Evolutionary conservation across 2,888 invertebrate species (phyloP), one percentile per base, ranked within the genome.

Genomic region (Noctua fimbriata): DNA sequence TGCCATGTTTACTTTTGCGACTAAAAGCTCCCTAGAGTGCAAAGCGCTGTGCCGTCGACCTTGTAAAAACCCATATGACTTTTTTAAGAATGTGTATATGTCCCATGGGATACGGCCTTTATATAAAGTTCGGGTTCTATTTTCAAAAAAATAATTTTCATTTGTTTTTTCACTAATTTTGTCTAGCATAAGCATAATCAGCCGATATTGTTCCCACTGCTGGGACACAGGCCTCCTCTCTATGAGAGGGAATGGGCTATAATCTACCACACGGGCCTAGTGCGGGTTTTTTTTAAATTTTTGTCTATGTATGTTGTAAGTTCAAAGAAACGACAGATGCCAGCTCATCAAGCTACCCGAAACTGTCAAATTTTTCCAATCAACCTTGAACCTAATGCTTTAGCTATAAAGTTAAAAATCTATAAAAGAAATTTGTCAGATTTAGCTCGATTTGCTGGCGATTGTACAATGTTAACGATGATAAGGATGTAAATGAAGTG

Each of bases 11-110:
- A 67, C 66, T 69, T 58, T 77, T 66, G 60, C 76, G 69, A 82
- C 79, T 83, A 88, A 89, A 72, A 81, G 65, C 76, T 55, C 89
- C 78, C 87, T n/a, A 16, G 87, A 79, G 88, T 32, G 3, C 1
- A 1, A 0, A 58, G 18, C 36, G 14, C 41, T 69, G 52, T 69
- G 32, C 49, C 32, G 58, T 24, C 70, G 72, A 84, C 89, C 85
- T 87, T 83, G 76, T 80, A 76, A 82, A 28, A 60, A 28, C 60
- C 28, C 28, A 60, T 60, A 60, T 28, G 82, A 89, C 76, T 83
- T 82, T 89, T 85, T 82, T 69, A 86, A 84, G 80, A 82, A 79
- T 47, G 44, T 60, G 10, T 16, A 14, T 47, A 9, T 16, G 24
- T 74, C 81, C 76, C 76, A 74, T 77, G 44, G 41, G 85, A 28